Evolutionary conservation across 1,140 invertebrate genomes (phyloP), one percentile per base, ranked within the genome.

Genomic region (Drosophila arizonae): DNA sequence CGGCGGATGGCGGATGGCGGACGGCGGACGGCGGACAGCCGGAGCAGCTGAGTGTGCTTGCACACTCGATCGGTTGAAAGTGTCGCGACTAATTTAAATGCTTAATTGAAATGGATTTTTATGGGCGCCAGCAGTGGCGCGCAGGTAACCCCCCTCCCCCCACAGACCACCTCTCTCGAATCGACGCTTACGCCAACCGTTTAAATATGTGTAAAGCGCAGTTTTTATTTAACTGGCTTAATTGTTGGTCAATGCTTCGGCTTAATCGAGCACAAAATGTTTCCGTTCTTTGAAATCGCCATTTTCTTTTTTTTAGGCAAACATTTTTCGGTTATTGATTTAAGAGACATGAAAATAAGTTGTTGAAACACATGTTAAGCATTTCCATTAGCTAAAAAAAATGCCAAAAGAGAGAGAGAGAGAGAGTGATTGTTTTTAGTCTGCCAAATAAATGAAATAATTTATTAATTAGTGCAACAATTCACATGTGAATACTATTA

Each of bases 91-190:
- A 87, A 90, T 90, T 90, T 90, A 90, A 90, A 90, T 90, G 77
- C 82, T 90, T 90, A 90, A 90, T 90, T 90, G 88, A 90, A 90
- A 90, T 84, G 85, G 86, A 85, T 89, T 89, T 89, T 89, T 88
- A 89, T 89, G 85, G 86, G 64, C 77, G 75, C 84, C 73, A 63
- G 62, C 46, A 77, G 79, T 88, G 69, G 76, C 72, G 76, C 61
- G 63, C 84, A 88, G 82, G 76, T 87, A 70, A 45, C 48, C 13
- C 51, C 51, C 5, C 24, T 8, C 3, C 9, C 21, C 21, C 21
- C 21, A 24, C 21, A 26, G 33, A 4, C 3, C 24, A 0, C 13
- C 4, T 6, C 48, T 6, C 33, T 56, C 21, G 21, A 3, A 1
- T 24, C 21, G 3, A 24, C 21, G 21, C 21, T 24, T 5, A 10